Conservation (phyloP, 2,113 vertebrate genomes). For the Meriones unguiculatus region DNA sequence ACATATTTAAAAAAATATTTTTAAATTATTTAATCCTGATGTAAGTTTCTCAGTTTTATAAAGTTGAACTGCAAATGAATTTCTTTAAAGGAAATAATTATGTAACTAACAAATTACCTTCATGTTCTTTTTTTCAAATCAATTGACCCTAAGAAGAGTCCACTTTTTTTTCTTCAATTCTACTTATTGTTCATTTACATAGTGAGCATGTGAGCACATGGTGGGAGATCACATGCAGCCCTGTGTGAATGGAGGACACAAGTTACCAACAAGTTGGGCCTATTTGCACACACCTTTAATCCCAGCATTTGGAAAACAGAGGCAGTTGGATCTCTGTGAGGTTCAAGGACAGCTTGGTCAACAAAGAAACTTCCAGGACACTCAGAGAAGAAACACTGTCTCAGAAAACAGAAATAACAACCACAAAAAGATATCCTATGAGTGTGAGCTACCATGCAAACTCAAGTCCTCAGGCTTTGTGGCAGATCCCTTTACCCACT, state of each 20-base stretch:
- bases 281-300: too few species aligned
- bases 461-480: background rate
- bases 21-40: background rate
- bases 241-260: background rate
- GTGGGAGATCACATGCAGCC: too few species aligned
- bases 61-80: background rate
- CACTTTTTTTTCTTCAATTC: background rate
- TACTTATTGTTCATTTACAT: background rate
- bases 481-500: too few species aligned
- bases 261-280: background rate
- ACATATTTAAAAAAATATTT: background rate
- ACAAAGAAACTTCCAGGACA: too few species aligned
- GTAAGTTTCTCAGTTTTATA: background rate
- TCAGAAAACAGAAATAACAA: too few species aligned
- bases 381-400: too few species aligned
- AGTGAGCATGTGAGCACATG: too few species aligned
- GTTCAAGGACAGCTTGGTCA: too few species aligned
- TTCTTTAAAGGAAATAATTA: conserved; percentile 7
- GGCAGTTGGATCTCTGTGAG: too few species aligned
- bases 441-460: too few species aligned
- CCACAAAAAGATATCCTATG: background rate
- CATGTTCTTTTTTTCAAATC: background rate
- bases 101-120: background rate
- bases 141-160: background rate
- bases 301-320: too few species aligned